phyloP scores from a whole-genome alignment of 2,888 invertebrate species.

The Amblyteles armatorius region DNA sequence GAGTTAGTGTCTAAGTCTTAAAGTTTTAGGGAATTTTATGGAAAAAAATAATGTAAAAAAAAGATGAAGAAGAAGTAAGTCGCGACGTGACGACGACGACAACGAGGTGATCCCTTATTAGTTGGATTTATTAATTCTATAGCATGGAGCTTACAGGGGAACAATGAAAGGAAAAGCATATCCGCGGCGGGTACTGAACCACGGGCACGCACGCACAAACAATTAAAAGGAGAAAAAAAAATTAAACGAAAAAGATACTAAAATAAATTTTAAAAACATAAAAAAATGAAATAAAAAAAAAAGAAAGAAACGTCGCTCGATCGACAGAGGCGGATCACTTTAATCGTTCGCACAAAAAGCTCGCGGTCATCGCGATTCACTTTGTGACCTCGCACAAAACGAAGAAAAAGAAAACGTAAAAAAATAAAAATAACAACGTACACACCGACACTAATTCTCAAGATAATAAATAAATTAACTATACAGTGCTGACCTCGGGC shows the following conservation, averaged over 20 bases:
- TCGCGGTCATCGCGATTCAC: slow-evolving; percentile 63
- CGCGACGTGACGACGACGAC: slow-evolving; percentile 16
- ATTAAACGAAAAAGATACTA: slow-evolving; percentile 62
- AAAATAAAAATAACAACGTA: slow-evolving; percentile 34
- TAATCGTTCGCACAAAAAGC: slow-evolving; percentile 68
- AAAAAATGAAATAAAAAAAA: slow-evolving; percentile 24
- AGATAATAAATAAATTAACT: slow-evolving; percentile 50
- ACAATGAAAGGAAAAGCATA: slow-evolving; percentile 75
- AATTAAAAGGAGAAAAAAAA: slow-evolving; percentile 58
- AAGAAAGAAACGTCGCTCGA: slow-evolving; percentile 30
- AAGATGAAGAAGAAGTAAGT: slow-evolving; percentile 20
- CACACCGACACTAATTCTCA: slow-evolving; percentile 44
- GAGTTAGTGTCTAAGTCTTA: slow-evolving; percentile 63
- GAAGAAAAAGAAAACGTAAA: slow-evolving; percentile 42
- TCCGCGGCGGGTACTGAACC: slow-evolving; percentile 75
- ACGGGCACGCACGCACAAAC: slow-evolving; percentile 73
- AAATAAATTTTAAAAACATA: slow-evolving; percentile 41
- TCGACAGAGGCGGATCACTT: slow-evolving; percentile 60
- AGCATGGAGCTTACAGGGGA: slow-evolving; percentile 66
- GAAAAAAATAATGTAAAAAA: slow-evolving; percentile 14
- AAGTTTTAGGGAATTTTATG: slow-evolving; percentile 65
- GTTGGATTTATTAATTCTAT: slow-evolving; percentile 57
- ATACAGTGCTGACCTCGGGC: slow-evolving; percentile 44
- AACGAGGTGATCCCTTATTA: slow-evolving; percentile 53
- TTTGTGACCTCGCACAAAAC: slow-evolving; percentile 44